A percentile compares a stretch with the other conserved stretches of the same genome.
These are phyloP conservation scores for Triops longicaudatus DNA, from an alignment of 1,140 invertebrate species.

Conservation along the genomic window DNA sequence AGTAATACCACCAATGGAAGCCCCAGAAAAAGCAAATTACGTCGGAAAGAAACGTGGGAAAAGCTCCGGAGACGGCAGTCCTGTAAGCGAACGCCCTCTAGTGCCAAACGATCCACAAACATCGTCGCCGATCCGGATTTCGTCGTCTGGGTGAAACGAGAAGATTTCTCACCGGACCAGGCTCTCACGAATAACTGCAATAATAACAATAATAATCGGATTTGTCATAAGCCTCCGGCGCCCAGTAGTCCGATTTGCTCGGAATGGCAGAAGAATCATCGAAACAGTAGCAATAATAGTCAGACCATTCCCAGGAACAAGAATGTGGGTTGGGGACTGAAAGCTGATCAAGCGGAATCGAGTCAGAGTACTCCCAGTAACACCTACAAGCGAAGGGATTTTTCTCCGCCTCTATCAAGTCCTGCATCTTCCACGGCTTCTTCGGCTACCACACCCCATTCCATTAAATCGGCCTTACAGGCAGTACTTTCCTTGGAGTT, in stretches of 20 bases:
- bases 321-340: not conserved
- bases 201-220: not conserved
- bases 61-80: slow-evolving; percentile 27
- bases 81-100: slow-evolving; percentile 20
- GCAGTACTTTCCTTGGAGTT: slow-evolving; percentile 24
- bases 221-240: not conserved
- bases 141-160: slow-evolving; percentile 21
- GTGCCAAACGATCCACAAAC: not conserved
- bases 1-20: not conserved
- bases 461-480: slow-evolving; percentile 25
- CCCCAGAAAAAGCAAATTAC: slow-evolving; percentile 16
- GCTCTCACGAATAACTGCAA: not conserved
- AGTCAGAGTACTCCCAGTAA: not conserved
- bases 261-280: not conserved
- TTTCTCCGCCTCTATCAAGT: not conserved
- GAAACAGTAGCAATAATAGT: not conserved
- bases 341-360: not conserved
- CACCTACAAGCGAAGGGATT: not conserved
- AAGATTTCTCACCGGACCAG: not conserved
- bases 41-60: slow-evolving; percentile 26
- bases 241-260: not conserved
- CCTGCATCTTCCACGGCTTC: not conserved
- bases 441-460: slow-evolving; percentile 17
- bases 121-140: slow-evolving; percentile 3
- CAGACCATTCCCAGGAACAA: not conserved